Conservation (phyloP, 2,113 vertebrate genomes). For the Proterorhinus semilunaris region DNA sequence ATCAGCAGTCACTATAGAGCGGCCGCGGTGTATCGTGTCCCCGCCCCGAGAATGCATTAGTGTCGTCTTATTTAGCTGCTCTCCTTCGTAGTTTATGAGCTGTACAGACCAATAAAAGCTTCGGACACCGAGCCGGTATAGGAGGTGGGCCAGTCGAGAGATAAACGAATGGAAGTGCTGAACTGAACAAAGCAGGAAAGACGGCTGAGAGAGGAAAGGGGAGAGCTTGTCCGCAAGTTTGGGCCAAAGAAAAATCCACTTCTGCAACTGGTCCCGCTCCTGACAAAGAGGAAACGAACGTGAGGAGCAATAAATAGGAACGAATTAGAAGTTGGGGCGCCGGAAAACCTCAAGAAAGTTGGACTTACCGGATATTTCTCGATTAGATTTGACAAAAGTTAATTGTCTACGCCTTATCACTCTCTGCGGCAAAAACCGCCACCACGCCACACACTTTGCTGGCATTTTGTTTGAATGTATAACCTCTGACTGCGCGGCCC, state of each 20-base stretch:
- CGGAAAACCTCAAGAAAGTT: background rate
- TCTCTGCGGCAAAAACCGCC: too few relatives aligned
- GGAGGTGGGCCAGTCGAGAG: slow-evolving; percentile 43
- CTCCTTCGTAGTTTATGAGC: slow-evolving; percentile 50
- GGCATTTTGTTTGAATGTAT: too few relatives aligned
- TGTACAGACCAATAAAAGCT: slow-evolving; percentile 61
- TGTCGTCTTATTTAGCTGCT: slow-evolving; percentile 44
- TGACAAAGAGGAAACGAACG: slow-evolving; percentile 40
- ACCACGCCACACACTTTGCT: too few relatives aligned
- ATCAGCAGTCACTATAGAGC: slow-evolving; percentile 34
- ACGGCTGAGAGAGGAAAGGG: slow-evolving; percentile 25
- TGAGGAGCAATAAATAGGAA: slow-evolving; percentile 14
- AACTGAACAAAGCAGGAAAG: slow-evolving; percentile 28
- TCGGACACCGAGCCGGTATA: slow-evolving; percentile 16
- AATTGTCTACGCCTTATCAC: too few relatives aligned
- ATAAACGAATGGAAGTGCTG: slow-evolving; percentile 50
- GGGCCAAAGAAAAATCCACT: slow-evolving; percentile 13
- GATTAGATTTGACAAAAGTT: too few relatives aligned
- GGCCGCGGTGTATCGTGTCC: slow-evolving; percentile 45
- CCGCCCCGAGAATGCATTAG: slow-evolving; percentile 31
- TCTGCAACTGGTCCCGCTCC: slow-evolving; percentile 23
- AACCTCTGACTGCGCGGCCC: background rate
- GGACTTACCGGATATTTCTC: too few relatives aligned
- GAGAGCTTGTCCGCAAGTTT: slow-evolving; percentile 17
- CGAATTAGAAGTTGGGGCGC: background rate